Conservation (phyloP, 1,140 invertebrate species). For the Gryllus bimaculatus region DNA sequence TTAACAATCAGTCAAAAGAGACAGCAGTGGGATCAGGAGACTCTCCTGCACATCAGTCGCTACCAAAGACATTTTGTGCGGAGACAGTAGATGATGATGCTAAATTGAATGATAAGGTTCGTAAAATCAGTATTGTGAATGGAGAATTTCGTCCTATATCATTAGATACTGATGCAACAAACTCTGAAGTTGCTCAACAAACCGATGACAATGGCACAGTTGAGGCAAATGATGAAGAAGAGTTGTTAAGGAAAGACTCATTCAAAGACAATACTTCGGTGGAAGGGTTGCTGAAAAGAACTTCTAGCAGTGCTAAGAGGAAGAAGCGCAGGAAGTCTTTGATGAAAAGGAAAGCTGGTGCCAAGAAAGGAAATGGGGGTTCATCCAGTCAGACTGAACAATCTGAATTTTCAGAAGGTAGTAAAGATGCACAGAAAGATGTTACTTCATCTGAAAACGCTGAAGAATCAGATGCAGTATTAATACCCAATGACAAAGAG, state of each 20-base stretch:
- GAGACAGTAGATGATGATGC: constrained; percentile 25
- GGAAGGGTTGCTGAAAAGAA: not conserved
- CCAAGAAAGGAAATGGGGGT: not conserved
- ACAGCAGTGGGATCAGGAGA: not conserved
- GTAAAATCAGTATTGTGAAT: constrained; percentile 24
- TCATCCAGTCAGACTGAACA: constrained; percentile 7
- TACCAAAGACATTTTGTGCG: constrained; percentile 30
- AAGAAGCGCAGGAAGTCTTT: constrained; percentile 60
- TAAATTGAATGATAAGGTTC: constrained; percentile 17
- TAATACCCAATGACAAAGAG: not conserved
- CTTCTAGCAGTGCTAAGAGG: constrained; percentile 42
- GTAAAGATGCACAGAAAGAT: not conserved
- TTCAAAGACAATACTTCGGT: not conserved
- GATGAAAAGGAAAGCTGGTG: constrained; percentile 56
- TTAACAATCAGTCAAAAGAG: not conserved
- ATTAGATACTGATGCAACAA: not conserved
- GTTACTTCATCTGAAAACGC: not conserved
- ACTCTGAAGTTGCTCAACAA: not conserved
- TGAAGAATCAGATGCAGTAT: not conserved
- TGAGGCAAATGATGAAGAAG: not conserved
- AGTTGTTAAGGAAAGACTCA: not conserved
- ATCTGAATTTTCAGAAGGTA: not conserved
- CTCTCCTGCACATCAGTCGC: not conserved
- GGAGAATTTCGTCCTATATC: constrained; percentile 29
- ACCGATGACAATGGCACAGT: constrained; percentile 14